Base-by-base conservation (phyloP, 1,140 invertebrate species). In the Drosophila leontia region DNA sequence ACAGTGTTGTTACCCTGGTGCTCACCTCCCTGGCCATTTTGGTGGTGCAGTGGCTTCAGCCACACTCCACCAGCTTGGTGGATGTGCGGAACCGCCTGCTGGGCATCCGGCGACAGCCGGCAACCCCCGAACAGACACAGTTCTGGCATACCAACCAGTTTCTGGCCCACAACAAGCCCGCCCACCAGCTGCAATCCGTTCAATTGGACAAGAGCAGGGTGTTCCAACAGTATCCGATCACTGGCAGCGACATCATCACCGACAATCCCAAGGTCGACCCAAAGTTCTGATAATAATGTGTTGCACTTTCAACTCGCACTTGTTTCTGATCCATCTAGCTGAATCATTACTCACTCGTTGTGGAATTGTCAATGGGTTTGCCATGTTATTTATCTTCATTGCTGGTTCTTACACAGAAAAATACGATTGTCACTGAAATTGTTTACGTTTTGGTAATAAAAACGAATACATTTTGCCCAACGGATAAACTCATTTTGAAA, bases 141-240 rank as follows among this genome's bases (percentile, higher is more conserved):
- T 80, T 92, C 48, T 92, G 82, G 84, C 80, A 88, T 50, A 81
- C 91, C 11, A 92, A 92, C 57, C 85, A 90, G 41, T 92, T 91
- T 35, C 55, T 92, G 19, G 88, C 82, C 39, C 91, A 92, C 64
- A 67, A 91, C 42, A 82, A 88, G 34, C 79, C 78, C n/a, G 67
- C 91, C n/a, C 63, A 82, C 15, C 87, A 91, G 45, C 47, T 91
- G 39, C 80, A 78, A 35, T 58, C 75, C 26, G 79, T 92, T 2
- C 77, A 78, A 13, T 51, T 92, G 71, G 87, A 44, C 50, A 82
- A 63, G 48, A 74, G 70, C 15, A 75, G 91, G n/a, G 48, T 90
- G 12, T 92, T 92, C 45, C 87, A 92, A 45, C 91, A 92, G 53
- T 92, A 90, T 75, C 91, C 91, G 15, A 83, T 83, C 42, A 74